Conservation (phyloP, 2,888 invertebrate species). For the Tipula confusa region DNA sequence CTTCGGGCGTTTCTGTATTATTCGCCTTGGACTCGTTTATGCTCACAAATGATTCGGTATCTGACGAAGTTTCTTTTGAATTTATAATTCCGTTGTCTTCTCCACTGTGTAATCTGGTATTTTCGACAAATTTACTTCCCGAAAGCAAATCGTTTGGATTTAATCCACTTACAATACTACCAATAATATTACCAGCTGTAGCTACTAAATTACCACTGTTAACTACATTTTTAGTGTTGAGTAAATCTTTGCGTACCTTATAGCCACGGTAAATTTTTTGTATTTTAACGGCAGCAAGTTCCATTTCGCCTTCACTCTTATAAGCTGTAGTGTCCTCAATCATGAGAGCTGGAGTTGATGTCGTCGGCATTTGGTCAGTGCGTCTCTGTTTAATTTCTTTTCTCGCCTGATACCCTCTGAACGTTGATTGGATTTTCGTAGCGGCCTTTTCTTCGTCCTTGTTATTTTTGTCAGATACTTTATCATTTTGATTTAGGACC, state of each 20-base stretch:
- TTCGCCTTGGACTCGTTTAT: too few species aligned
- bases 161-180: neutral
- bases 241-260: constrained; percentile 34
- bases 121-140: neutral
- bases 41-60: too few species aligned
- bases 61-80: neutral
- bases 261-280: constrained; percentile 37
- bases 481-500: constrained; percentile 21
- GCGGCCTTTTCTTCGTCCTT: constrained; percentile 26
- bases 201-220: constrained; percentile 25
- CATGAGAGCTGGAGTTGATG: neutral
- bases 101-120: neutral
- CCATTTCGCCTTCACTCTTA: neutral
- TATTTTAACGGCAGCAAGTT: constrained; percentile 36
- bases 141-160: neutral
- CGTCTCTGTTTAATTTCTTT: constrained; percentile 27
- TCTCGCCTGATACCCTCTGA: constrained; percentile 33
- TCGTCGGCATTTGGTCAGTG: neutral
- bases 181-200: neutral
- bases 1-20: neutral
- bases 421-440: constrained; percentile 36
- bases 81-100: neutral
- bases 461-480: neutral
- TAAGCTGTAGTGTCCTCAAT: neutral
- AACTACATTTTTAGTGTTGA: neutral